Base-by-base conservation (phyloP, 35 echinoderm and acorn worm species). In the Hemicentrotus pulcherrimus region DNA sequence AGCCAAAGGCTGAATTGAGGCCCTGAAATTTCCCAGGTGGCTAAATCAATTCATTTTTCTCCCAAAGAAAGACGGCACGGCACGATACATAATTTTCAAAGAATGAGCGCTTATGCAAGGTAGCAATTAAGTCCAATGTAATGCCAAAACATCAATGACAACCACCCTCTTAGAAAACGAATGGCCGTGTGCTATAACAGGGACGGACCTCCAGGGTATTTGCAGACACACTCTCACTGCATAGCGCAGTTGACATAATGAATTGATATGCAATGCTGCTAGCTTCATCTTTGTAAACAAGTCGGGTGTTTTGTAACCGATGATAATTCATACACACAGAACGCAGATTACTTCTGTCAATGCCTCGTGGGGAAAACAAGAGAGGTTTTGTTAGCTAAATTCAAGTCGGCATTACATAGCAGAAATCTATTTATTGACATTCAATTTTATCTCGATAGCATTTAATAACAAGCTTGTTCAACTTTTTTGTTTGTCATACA, bases 291-390 rank as follows among this genome's bases (percentile, higher is more conserved):
- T 78, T 78, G 65, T 78, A 78, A 78, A 78, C 65, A 78, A 78
- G 24, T 78, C 65, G 18, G 19, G 22, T 78, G 19, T 78, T 78
- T 78, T 78, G 65, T 78, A 78, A 78, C 65, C 65, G 24, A 78
- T 78, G 65, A 78, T 78, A 78, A 78, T 78, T 78, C 65, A 78
- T 78, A 78, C 65, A 78, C 28, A n/a, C 19, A 78, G 65, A 55
- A 55, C 65, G n/a, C 65, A 78, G 65, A 78, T 78, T 78, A 78
- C 24, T 78, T 78, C 65, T 22, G 65, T 78, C 65, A 28, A 78
- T 78, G 65, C 65, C 65, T n/a, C n/a, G 65, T 78, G 65, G 65
- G 65, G 24, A 78, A 24, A 78, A 78, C 65, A 28, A n/a, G 65
- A n/a, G 65, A n/a, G 65, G 65, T 78, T 78, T 78, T 78, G 65